Percentiles rank a stretch among this genome's conserved stretches.
Evolutionary conservation across 2,113 vertebrate genomes (phyloP).

Genomic region (Numenius arquata): DNA sequence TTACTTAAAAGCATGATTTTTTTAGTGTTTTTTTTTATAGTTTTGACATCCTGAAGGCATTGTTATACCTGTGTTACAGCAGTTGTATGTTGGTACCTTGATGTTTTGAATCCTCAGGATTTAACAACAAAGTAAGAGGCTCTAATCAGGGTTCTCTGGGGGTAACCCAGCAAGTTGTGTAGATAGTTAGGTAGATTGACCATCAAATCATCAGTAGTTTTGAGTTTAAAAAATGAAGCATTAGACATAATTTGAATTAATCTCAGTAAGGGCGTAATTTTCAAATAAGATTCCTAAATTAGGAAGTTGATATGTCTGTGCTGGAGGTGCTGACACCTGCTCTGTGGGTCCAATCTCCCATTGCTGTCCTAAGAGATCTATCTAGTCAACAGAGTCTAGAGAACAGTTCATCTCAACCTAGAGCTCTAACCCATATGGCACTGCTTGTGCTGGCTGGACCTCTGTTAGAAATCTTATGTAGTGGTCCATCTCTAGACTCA

Average conservation of each 20-base stretch:
- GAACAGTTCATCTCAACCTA: not conserved
- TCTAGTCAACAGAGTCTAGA: not conserved
- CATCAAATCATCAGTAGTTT: not conserved
- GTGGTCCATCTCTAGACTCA: not conserved
- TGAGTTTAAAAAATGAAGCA: not conserved
- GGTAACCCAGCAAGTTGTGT: not conserved
- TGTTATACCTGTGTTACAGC: not conserved
- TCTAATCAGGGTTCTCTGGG: not conserved
- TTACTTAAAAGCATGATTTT: not conserved
- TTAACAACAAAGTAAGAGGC: not conserved
- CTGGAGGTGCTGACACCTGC: not conserved
- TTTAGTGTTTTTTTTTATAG: not conserved
- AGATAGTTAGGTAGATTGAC: not conserved
- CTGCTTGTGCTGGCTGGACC: not conserved
- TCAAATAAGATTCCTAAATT: not conserved
- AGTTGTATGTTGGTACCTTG: not conserved
- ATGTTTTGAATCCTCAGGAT: not conserved
- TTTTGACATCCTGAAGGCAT: not conserved
- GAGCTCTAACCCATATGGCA: not conserved
- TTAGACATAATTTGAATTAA: not conserved
- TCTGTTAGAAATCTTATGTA: not conserved
- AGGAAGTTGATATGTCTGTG: not conserved
- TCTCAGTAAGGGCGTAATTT: not conserved
- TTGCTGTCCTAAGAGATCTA: not conserved
- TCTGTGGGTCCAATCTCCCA: not conserved